A percentile compares a stretch with the other conserved stretches of the same genome.
These are phyloP conservation scores for Catharus ustulatus DNA, from an alignment of 2,797 vertebrate species.

Conservation along the genomic window DNA sequence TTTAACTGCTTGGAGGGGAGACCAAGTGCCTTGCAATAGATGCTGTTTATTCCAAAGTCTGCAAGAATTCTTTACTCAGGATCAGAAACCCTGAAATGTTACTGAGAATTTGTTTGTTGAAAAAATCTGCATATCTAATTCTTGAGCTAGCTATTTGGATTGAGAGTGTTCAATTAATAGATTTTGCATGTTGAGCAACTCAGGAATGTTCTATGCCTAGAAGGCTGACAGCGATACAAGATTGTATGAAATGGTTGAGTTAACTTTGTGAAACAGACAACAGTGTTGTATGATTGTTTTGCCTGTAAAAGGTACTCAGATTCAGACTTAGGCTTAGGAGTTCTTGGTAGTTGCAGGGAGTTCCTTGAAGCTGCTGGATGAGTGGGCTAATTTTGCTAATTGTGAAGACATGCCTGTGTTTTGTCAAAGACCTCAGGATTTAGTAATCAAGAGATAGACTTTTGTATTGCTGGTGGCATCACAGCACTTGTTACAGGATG, in stretches of 20 bases:
- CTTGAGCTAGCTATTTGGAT: not conserved
- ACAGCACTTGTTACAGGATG: not conserved
- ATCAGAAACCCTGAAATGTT: not conserved
- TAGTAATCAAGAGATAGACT: not conserved
- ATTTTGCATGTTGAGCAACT: not conserved
- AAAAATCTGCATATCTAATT: not conserved
- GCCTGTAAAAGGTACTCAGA: not conserved
- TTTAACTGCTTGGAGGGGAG: not conserved
- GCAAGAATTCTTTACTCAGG: not conserved
- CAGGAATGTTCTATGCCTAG: not conserved
- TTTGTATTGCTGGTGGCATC: not conserved
- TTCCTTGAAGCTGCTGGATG: rapidly evolving
- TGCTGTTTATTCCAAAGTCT: not conserved
- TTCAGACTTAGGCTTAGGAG: not conserved
- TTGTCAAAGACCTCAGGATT: not conserved
- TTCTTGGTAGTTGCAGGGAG: not conserved
- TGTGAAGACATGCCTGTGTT: not conserved
- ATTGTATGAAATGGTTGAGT: not conserved
- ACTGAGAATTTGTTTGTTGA: not conserved
- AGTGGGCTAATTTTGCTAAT: not conserved
- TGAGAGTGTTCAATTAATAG: not conserved
- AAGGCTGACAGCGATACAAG: rapidly evolving
- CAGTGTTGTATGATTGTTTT: not conserved
- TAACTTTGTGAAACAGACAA: not conserved
- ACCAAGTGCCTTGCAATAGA: not conserved